Evolutionary conservation across 2,888 invertebrate genomes (phyloP).

Genomic region (Ethmia dodecea): DNA sequence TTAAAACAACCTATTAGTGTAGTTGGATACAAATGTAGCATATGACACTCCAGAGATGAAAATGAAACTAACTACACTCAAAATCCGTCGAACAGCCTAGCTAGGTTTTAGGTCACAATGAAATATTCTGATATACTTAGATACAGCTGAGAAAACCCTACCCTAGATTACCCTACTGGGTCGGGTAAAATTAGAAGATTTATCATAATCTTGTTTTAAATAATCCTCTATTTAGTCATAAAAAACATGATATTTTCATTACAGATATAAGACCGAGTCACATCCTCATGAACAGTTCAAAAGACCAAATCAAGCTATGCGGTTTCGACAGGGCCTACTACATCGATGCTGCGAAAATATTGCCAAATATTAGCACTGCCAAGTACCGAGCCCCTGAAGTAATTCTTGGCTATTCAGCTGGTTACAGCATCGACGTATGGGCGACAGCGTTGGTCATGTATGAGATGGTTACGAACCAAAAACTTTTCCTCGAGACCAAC

Average conservation of each 20-base stretch:
- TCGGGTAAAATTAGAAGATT: not conserved
- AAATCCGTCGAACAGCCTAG: too few species aligned
- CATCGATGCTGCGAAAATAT: constrained; percentile 2
- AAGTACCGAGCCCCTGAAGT: constrained; percentile 51
- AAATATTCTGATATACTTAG: too few species aligned
- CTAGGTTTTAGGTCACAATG: too few species aligned
- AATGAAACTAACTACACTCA: too few species aligned
- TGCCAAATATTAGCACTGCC: constrained; percentile 29
- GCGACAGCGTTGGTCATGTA: constrained; percentile 43
- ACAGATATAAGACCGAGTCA: constrained; percentile 54
- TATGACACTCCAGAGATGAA: too few species aligned
- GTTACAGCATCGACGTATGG: constrained; percentile 50
- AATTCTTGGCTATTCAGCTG: constrained; percentile 40
- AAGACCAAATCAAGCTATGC: constrained; percentile 39
- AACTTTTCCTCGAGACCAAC: constrained; percentile 30
- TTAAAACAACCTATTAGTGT: too few species aligned
- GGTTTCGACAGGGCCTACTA: constrained; percentile 45
- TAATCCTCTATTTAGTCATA: not conserved
- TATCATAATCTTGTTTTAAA: not conserved
- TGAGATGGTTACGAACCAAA: constrained; percentile 41
- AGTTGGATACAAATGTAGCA: too few species aligned
- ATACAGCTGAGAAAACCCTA: not conserved
- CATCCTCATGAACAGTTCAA: constrained; percentile 35
- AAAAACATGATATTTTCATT: constrained; percentile 16
- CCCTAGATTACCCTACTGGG: not conserved